Evolutionary conservation across 1,140 invertebrate species (phyloP), one percentile per base, ranked within the genome.

Genomic region (Drosophila melanica): DNA sequence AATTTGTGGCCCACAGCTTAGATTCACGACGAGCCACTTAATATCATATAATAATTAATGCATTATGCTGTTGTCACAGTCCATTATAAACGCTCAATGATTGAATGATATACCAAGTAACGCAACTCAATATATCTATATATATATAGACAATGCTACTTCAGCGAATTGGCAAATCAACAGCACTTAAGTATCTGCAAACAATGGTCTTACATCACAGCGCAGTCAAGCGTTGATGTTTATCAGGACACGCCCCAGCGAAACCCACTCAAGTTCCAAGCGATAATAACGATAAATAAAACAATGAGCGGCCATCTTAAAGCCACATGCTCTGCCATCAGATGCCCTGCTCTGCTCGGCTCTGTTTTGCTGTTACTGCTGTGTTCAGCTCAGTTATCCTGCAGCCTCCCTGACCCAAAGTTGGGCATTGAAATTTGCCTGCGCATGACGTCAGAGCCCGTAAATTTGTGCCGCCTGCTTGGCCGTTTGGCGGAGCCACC

Each of bases 221-320:
- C 12, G 12, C 39, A 55, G 50, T 50, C 11, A 27, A 39, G 16
- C 66, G 27, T 45, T 42, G 63, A 48, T 72, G 53, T 57, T 72
- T 59, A 59, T 72, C 69, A 35, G 64, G 70, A 68, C 70, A 73
- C 64, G 70, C 70, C 70, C 65, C 55, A 68, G 35, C 12, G n/a
- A 53, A 55, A 47, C 33, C 54, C 70, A 68, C 70, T 73, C 65
- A 60, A 73, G 70, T 68, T 68, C 9, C 55, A 18, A 44, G 70
- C 70, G 64, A 73, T 73, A 73, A 73, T 73, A 73, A 68, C 64
- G 64, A 73, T 73, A 73, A 73, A 73, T 73, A 73, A 60, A 59
- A 45, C 55, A 73, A 60, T 41, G 67, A 82, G 67, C 59, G 42
- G 60, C 50, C 27, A 63, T 37, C 48, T 66, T 67, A 72, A 72